Conservation (phyloP, 2,888 invertebrate species). For the Apamea epomidion region DNA sequence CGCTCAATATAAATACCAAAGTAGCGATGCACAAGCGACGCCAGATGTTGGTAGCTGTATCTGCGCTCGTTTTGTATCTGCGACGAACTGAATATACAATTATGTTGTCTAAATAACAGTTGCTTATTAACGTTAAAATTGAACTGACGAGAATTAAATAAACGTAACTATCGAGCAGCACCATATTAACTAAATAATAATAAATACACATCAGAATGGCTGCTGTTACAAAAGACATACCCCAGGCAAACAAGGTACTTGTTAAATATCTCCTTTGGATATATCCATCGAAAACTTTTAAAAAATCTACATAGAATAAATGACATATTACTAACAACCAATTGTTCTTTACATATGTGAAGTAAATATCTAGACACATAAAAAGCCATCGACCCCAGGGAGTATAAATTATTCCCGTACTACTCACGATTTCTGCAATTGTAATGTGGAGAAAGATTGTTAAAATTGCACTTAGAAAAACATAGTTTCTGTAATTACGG, state of each 20-base stretch:
- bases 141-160: not conserved
- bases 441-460: no score
- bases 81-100: not conserved
- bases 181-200: not conserved
- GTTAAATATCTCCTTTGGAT: not conserved
- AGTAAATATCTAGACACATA: not conserved
- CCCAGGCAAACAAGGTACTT: not conserved
- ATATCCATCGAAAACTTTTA: not conserved
- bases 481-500: no score
- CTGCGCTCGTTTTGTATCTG: not conserved
- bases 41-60: not conserved
- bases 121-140: not conserved
- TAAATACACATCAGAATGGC: not conserved
- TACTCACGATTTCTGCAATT: no score
- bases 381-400: no score
- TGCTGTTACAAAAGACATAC: not conserved
- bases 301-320: constrained; percentile 7
- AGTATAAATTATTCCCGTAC: no score
- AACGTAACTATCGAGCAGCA: not conserved
- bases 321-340: not conserved
- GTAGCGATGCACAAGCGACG: constrained; percentile 13
- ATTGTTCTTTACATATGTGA: not conserved
- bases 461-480: no score
- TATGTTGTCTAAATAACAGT: not conserved
- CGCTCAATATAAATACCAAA: not conserved